Evolutionary conservation across 2,113 vertebrate species (phyloP).

Genomic region (Sylvilagus bachmani): DNA sequence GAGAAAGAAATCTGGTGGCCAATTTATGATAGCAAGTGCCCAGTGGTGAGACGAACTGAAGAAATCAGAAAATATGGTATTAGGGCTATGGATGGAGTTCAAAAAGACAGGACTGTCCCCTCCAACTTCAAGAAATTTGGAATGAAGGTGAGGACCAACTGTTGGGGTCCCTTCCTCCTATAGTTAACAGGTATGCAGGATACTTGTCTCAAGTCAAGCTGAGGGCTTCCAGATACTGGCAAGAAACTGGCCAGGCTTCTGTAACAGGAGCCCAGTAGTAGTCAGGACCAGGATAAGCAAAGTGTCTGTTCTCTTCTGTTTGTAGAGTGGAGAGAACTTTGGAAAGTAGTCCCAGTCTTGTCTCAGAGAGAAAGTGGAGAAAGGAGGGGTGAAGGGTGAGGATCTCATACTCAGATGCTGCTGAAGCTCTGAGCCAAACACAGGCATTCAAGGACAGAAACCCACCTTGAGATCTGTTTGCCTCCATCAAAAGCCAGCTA

Average conservation of each 20-base stretch:
- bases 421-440: background rate
- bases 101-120: background rate
- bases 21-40: background rate
- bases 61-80: background rate
- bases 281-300: background rate
- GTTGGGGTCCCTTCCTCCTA: background rate
- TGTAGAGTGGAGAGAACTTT: background rate
- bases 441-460: background rate
- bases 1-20: background rate
- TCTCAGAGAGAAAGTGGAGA: background rate
- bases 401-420: background rate
- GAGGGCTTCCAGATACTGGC: background rate
- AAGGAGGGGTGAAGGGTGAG: background rate
- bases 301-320: constrained; percentile 1
- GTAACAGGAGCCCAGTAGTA: background rate
- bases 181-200: background rate
- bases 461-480: background rate
- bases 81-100: background rate
- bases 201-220: background rate
- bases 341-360: background rate
- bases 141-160: background rate
- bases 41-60: background rate
- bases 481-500: background rate
- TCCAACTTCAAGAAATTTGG: background rate
- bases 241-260: background rate